Percentiles rank a stretch among this genome's conserved stretches.
phyloP scores from a whole-genome alignment of 2,797 vertebrate genomes.

The Threskiornis aethiopicus region DNA sequence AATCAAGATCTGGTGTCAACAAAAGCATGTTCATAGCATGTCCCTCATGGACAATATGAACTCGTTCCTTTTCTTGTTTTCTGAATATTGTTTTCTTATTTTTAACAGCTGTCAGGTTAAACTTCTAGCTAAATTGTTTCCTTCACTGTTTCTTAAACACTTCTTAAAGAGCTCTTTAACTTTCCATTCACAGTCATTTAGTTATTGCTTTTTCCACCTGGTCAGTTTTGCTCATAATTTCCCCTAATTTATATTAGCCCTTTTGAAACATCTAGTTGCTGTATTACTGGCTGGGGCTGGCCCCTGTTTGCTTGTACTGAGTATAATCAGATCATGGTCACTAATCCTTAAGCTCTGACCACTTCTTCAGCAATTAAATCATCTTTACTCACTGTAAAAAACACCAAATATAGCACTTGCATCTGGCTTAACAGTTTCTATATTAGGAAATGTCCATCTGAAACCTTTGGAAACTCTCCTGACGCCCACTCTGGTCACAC shows the following conservation, averaged over 20 bases:
- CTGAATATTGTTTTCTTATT: background rate
- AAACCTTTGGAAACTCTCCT: background rate
- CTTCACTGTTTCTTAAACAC: background rate
- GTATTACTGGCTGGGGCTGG: background rate
- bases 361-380: background rate
- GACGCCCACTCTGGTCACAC: background rate
- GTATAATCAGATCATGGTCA: background rate
- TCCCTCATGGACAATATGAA: background rate
- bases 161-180: background rate
- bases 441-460: background rate
- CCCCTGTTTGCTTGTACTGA: background rate
- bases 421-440: background rate
- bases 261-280: background rate
- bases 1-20: background rate
- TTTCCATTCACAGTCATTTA: slow-evolving; percentile 33
- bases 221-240: slow-evolving; percentile 19
- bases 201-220: slow-evolving; percentile 7
- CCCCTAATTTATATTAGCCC: background rate
- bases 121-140: background rate
- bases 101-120: background rate
- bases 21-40: background rate
- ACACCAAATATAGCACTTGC: background rate
- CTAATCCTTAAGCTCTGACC: background rate
- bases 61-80: background rate
- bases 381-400: background rate